Percentiles rank a stretch among this genome's conserved stretches.
These are phyloP conservation scores for Seriola quinqueradiata DNA, from an alignment of 2,113 vertebrate species.

Conservation along the genomic window DNA sequence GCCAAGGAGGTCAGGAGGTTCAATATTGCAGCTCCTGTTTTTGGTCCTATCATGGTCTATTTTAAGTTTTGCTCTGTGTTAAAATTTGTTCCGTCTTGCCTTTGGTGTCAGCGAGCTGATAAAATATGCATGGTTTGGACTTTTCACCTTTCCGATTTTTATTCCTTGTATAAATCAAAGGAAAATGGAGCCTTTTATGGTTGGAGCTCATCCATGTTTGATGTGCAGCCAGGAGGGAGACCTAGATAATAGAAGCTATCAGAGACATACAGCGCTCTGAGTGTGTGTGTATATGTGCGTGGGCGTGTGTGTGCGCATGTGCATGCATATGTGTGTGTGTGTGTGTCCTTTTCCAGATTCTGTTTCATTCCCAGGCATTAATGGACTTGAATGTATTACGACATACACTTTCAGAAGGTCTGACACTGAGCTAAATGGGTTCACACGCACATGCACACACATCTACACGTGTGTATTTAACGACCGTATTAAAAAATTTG, in stretches of 20 bases:
- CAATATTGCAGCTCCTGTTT: slow-evolving; percentile 15
- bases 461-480: slow-evolving; percentile 37
- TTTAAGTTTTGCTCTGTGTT: slow-evolving; percentile 71
- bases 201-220: slow-evolving; percentile 83
- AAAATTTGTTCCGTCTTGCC: slow-evolving; percentile 76
- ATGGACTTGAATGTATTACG: slow-evolving; percentile 64
- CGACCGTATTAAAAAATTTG: slow-evolving; percentile 17
- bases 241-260: slow-evolving; percentile 82
- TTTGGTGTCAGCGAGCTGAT: slow-evolving; percentile 77
- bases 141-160: slow-evolving; percentile 82
- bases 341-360: slow-evolving; percentile 45
- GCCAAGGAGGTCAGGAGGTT: slow-evolving; percentile 48
- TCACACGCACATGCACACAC: slow-evolving; percentile 38
- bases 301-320: background rate
- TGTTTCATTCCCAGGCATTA: slow-evolving; percentile 65
- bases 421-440: slow-evolving; percentile 62
- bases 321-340: background rate
- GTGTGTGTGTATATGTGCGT: slow-evolving; percentile 27
- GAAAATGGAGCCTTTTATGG: slow-evolving; percentile 83
- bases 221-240: slow-evolving; percentile 84
- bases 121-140: slow-evolving; percentile 82
- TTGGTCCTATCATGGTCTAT: slow-evolving; percentile 65
- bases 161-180: slow-evolving; percentile 84
- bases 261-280: slow-evolving; percentile 65
- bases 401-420: slow-evolving; percentile 50